Evolutionary conservation across 1,140 invertebrate genomes (phyloP), one percentile per base, ranked within the genome.

Genomic region (Uloborus diversus): DNA sequence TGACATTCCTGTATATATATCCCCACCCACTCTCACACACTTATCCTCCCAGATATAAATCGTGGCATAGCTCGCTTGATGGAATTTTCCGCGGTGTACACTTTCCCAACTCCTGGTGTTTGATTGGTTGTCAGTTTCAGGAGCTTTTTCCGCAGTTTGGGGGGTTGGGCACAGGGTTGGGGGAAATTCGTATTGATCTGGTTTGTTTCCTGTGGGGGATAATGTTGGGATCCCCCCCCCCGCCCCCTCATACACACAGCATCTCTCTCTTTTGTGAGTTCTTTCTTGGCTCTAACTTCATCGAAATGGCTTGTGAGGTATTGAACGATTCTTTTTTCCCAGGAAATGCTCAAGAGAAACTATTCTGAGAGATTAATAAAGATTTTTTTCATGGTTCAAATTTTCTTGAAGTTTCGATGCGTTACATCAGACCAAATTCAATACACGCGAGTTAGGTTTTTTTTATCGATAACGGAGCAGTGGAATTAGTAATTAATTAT

Each of bases 121-220:
- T 65, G 73, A 78, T 78, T 78, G 73, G 73, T 65, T 78, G 73
- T 78, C 73, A 78, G 47, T 51, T 75, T 61, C 71, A 75, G 71
- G 37, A 49, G 28, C 33, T 75, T 75, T 75, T 75, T 75, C 35
- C 59, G 57, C 13, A 61, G 14, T 56, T n/a, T 20, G 57, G 57
- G 57, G 20, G 27, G 27, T 27, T 7, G 9, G 57, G 57, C 14
- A 20, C 25, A 30, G 27, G 57, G 20, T 28, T 28, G 23, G 51
- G 9, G 23, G 23, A n/a, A 9, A 47, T 17, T 9, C 4, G 13
- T 56, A 56, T n/a, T 23, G 23, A 56, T n/a, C 20, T 20, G 4
- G 51, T 5, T 5, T 7, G 9, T 56, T 20, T 23, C 23, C 23
- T 57, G 1, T 9, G 53, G n/a, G n/a, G 25, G 20, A 49, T 2